Conservation (phyloP, 2,888 invertebrate species). For the Trachelus troglodyta region DNA sequence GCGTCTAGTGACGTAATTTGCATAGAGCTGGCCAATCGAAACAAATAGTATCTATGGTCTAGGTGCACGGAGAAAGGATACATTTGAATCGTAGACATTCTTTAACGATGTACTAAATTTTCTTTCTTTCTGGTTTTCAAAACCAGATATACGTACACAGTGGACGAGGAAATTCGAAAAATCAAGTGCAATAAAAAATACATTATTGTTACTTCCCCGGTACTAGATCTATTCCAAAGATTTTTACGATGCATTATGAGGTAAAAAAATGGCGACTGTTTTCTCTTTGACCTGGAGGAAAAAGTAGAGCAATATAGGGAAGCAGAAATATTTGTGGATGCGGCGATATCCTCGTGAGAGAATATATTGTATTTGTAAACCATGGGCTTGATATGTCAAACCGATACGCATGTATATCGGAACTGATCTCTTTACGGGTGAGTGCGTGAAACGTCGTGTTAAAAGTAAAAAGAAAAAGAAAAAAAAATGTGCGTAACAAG, state of each 20-base stretch:
- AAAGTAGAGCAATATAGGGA: not conserved
- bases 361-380: slow-evolving; percentile 5
- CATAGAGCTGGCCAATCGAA: not conserved
- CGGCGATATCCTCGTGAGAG: not conserved
- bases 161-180: not conserved
- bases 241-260: not conserved
- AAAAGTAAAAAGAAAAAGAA: not conserved
- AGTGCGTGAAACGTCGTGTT: not conserved
- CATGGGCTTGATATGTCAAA: not conserved
- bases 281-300: not conserved
- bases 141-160: not conserved
- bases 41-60: not conserved
- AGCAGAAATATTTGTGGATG: slow-evolving; percentile 2
- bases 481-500: not conserved
- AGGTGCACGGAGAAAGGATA: not conserved
- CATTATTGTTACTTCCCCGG: not conserved
- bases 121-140: not conserved
- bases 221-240: not conserved
- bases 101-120: not conserved
- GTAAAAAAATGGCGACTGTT: not conserved
- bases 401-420: not conserved
- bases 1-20: not conserved
- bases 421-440: not conserved
- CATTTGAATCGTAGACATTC: not conserved
- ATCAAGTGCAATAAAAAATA: not conserved